Evolutionary conservation across 2,888 invertebrate genomes (phyloP).

Genomic region (Drosophila putrida): DNA sequence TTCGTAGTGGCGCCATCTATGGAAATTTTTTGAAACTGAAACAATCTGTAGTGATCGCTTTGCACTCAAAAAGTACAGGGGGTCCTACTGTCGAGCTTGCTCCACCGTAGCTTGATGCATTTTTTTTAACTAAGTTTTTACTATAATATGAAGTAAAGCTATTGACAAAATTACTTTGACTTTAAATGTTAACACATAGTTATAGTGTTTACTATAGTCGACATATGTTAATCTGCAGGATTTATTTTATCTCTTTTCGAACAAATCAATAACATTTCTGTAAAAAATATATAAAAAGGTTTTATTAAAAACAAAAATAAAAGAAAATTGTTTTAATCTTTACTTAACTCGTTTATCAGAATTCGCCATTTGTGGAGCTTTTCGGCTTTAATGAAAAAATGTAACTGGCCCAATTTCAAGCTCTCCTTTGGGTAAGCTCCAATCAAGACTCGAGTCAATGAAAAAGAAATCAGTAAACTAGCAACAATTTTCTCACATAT

Average conservation of each 20-base stretch:
- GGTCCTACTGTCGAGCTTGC: no score
- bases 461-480: slow-evolving; percentile 53
- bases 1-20: no score
- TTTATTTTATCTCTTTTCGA: slow-evolving; percentile 30
- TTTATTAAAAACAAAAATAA: no score
- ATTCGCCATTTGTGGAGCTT: slow-evolving; percentile 42
- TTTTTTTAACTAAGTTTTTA: not conserved
- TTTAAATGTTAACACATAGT: no score
- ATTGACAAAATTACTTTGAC: not conserved
- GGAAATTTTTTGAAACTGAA: no score
- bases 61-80: no score
- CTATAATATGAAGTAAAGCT: not conserved
- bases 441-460: not conserved
- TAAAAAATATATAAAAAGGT: not conserved
- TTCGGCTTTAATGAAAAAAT: slow-evolving; percentile 27
- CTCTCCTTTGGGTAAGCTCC: slow-evolving; percentile 1
- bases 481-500: slow-evolving; percentile 77
- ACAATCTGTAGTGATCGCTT: no score
- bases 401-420: slow-evolving; percentile 36
- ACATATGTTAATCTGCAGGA: slow-evolving; percentile 2
- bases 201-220: not conserved
- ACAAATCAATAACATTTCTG: not conserved
- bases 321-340: slow-evolving; percentile 21
- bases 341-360: slow-evolving; percentile 43
- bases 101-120: no score